Evolutionary conservation across 2,113 vertebrate genomes (phyloP).

Genomic region (Marmota flaviventris): DNA sequence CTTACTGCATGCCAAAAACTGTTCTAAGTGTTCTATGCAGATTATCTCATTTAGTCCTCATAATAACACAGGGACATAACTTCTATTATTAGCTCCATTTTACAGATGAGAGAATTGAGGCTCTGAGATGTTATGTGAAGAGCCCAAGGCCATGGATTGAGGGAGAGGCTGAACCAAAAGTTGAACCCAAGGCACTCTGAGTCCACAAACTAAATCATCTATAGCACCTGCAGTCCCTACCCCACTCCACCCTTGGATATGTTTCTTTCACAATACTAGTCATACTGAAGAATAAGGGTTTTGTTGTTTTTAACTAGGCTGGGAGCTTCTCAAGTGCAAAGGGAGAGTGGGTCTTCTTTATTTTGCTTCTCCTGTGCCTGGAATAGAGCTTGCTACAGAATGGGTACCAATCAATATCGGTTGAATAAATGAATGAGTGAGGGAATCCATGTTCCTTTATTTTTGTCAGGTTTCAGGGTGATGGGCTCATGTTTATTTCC

Average conservation of each 20-base stretch:
- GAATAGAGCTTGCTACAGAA: conserved; percentile 39
- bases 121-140: conserved; percentile 27
- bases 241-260: no score
- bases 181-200: neutral
- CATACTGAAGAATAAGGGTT: neutral
- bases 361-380: neutral
- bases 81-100: conserved; percentile 76
- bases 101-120: conserved; percentile 64
- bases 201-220: neutral
- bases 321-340: neutral
- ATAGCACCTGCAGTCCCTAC: neutral
- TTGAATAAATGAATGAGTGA: conserved; percentile 15
- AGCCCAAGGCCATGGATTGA: neutral
- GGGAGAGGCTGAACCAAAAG: conserved; percentile 28
- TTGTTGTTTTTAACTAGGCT: neutral
- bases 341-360: neutral
- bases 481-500: conserved; percentile 48
- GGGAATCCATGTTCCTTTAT: conserved; percentile 16
- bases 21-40: conserved; percentile 52
- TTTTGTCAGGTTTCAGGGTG: conserved; percentile 51
- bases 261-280: neutral
- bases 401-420: conserved; percentile 30
- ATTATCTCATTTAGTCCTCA: conserved; percentile 69
- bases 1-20: conserved; percentile 52
- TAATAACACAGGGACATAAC: neutral